These are phyloP conservation scores for Chymomyza costata DNA, from an alignment of 1,140 invertebrate species.

Conservation along the genomic window DNA sequence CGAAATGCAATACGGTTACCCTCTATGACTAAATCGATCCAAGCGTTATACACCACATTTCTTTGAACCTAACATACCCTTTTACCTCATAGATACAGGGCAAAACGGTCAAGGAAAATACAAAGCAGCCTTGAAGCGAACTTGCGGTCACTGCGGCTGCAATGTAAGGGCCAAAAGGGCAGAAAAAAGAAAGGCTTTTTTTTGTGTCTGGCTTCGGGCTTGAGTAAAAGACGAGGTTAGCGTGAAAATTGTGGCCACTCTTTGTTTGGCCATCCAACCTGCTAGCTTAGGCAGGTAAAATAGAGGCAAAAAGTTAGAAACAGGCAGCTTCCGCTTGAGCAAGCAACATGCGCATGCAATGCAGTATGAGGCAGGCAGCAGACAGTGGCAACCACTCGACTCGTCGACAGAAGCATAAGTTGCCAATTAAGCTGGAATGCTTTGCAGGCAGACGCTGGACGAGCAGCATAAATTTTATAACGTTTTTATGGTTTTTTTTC, in stretches of 20 bases:
- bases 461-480: constrained; percentile 65
- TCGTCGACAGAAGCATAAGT: constrained; percentile 72
- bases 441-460: constrained; percentile 42
- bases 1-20: no score
- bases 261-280: no score
- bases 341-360: constrained; percentile 9
- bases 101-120: no score
- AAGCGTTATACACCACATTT: no score
- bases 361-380: constrained; percentile 9
- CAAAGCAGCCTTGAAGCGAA: constrained; percentile 26
- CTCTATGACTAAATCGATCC: no score
- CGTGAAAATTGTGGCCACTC: no score
- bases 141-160: constrained; percentile 61
- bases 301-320: constrained; percentile 29
- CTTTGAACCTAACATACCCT: no score
- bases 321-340: constrained; percentile 30
- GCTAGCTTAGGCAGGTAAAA: constrained; percentile 41
- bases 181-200: constrained; percentile 38
- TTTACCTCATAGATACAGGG: no score
- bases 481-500: constrained; percentile 54
- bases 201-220: constrained; percentile 13
- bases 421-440: constrained; percentile 72
- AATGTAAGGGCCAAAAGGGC: constrained; percentile 27
- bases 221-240: not conserved
- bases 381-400: no score